Evolutionary conservation across 2,113 vertebrate species (phyloP).

Genomic region (Phalacrocorax pelagicus): DNA sequence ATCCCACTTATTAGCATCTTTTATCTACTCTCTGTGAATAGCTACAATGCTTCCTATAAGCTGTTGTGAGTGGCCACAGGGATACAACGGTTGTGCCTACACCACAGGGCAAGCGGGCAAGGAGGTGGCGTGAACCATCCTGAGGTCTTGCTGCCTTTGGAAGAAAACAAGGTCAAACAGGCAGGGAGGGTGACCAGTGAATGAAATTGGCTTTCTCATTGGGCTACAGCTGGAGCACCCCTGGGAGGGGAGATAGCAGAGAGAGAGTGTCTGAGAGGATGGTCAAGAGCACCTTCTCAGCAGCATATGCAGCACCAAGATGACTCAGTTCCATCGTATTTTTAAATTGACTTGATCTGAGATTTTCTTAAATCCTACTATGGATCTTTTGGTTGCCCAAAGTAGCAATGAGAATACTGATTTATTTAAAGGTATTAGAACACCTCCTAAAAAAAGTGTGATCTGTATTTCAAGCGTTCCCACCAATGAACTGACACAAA

Average conservation of each 20-base stretch:
- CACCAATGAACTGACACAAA: neutral
- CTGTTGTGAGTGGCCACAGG: neutral
- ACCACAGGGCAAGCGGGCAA: fast-evolving
- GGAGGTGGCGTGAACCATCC: neutral
- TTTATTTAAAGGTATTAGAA: neutral
- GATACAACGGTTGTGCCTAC: fast-evolving
- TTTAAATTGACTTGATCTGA: neutral
- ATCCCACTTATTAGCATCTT: neutral
- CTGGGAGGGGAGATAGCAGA: too few species aligned
- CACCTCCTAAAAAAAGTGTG: neutral
- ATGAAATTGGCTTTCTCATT: fast-evolving
- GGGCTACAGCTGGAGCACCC: neutral
- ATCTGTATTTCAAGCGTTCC: neutral
- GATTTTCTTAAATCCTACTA: neutral
- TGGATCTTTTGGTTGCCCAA: neutral
- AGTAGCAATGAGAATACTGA: neutral
- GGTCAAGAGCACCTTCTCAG: neutral
- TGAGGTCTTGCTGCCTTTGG: neutral
- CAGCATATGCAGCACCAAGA: neutral
- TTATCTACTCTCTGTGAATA: neutral
- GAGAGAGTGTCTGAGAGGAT: neutral
- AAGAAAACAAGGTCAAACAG: neutral
- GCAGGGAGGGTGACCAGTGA: neutral
- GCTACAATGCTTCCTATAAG: neutral
- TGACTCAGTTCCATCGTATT: neutral